A percentile compares a stretch with the other conserved stretches of the same genome.
These are phyloP conservation scores for Neuroterus valhalla DNA, from an alignment of 1,140 invertebrate species.

Conservation along the genomic window DNA sequence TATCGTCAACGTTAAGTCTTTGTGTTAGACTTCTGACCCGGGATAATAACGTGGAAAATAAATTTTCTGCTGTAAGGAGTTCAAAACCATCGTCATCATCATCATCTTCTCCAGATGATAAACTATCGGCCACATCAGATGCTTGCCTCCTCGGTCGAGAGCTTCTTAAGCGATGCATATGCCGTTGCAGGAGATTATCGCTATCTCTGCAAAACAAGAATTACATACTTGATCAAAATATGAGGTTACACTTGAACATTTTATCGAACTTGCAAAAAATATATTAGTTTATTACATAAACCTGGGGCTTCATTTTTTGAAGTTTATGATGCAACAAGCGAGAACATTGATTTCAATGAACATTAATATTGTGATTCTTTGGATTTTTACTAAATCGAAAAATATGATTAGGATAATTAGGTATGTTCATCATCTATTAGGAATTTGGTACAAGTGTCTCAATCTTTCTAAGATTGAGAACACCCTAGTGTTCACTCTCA, in stretches of 20 bases:
- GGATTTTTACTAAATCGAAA: too few species aligned
- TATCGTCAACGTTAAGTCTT: conserved; percentile 88
- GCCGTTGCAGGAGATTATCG: conserved; percentile 74
- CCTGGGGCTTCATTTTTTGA: too few species aligned
- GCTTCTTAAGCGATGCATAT: conserved; percentile 85
- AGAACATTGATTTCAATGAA: too few species aligned
- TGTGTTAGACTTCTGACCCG: conserved; percentile 89
- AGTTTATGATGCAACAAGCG: too few species aligned
- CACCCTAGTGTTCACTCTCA: too few species aligned
- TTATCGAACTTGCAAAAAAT: conserved; percentile 21
- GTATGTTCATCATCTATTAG: too few species aligned
- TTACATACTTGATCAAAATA: not conserved
- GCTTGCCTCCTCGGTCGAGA: conserved; percentile 82
- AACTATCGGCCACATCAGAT: conserved; percentile 85
- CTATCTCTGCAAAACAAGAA: conserved; percentile 58
- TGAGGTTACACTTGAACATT: conserved; percentile 19
- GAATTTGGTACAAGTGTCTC: too few species aligned
- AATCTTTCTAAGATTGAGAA: too few species aligned
- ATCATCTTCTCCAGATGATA: conserved; percentile 90
- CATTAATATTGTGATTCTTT: too few species aligned
- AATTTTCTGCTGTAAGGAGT: conserved; percentile 90
- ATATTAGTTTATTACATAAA: not conserved
- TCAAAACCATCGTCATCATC: conserved; percentile 94
- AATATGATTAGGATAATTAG: too few species aligned
- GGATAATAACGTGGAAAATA: conserved; percentile 90